Evolutionary conservation across 1,140 invertebrate species (phyloP).

Genomic region (Chrysoperla carnea): DNA sequence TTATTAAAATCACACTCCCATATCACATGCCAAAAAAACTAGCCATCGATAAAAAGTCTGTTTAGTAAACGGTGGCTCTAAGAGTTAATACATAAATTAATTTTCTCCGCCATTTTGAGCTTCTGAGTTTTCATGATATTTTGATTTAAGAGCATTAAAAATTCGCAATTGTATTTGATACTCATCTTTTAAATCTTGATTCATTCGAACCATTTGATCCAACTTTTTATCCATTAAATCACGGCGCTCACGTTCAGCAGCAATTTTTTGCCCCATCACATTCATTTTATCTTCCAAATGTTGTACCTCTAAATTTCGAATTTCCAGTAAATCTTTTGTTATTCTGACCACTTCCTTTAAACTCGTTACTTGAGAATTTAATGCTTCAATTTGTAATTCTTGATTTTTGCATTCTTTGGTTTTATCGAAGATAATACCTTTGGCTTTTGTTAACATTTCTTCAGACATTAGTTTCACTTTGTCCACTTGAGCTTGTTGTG

Average conservation of each 20-base stretch:
- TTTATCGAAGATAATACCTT: constrained; percentile 45
- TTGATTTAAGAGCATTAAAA: constrained; percentile 30
- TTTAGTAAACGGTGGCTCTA: too few species aligned
- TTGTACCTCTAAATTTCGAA: constrained; percentile 56
- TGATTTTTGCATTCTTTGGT: constrained; percentile 53
- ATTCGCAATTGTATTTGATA: constrained; percentile 54
- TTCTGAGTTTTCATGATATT: constrained; percentile 17
- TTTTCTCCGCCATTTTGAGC: constrained; percentile 6
- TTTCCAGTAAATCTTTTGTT: constrained; percentile 56
- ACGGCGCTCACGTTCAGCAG: constrained; percentile 47
- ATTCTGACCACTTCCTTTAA: constrained; percentile 59
- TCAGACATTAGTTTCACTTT: constrained; percentile 25
- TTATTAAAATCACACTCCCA: too few species aligned
- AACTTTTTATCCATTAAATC: constrained; percentile 46
- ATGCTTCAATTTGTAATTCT: constrained; percentile 49
- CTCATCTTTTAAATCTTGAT: constrained; percentile 51
- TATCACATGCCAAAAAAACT: too few species aligned
- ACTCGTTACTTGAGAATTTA: constrained; percentile 48
- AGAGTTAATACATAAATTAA: not conserved
- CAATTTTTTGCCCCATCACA: constrained; percentile 46
- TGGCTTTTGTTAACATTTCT: constrained; percentile 35
- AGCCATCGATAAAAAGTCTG: too few species aligned
- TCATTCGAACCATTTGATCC: constrained; percentile 43
- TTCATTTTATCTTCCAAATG: constrained; percentile 51
- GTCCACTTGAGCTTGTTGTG: constrained; percentile 10